Base-by-base conservation (phyloP, 2,888 invertebrate genomes). In the Folsomia candida region DNA sequence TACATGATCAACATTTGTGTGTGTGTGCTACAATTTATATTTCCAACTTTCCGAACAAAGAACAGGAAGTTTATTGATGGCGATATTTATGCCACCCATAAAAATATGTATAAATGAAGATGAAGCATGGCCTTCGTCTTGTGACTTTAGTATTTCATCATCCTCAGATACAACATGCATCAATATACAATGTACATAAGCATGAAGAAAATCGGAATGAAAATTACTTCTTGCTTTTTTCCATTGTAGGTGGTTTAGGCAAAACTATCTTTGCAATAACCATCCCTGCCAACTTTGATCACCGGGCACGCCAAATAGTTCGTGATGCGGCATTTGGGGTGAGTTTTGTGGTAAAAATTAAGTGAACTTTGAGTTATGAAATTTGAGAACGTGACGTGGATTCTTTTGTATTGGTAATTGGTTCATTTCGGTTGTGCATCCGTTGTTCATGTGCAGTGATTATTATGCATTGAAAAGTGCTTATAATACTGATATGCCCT, bases 251-350 rank as follows among this genome's bases (percentile, higher is more conserved):
- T 51, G 69, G 67, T 26, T 57, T 27, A 25, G 74, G 71, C 51
- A 63, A 68, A 63, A 70, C 69, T 51, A 72, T 76, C 37, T 69
- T 74, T 28, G 70, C 72, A 29, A 69, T 76, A 28, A 72, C 76
- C 2, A 76, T 76, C 71, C 76, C 76, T 20, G 74, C 76, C 63
- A 76, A 69, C 51, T 76, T 74, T 67, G 73, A 74, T 73, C 69
- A 51, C 58, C 70, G 73, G 68, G 76, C 77, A 20, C 71, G 78
- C 67, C 74, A 78, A 66, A 68, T 73, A 51, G 76, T 79, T 22
- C 79, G 79, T 76, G 79, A 78, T 68, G 78, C 78, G 70, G 79
- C 79, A 77, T 76, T 73, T 65, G 76, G 75, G 77, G 79, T 79
- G 57, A 51, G 74, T 58, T 66, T 51, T n/a, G n/a, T 37, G 14